Percentiles rank a stretch among this genome's conserved stretches.
Evolutionary conservation across 35 echinoderm and acorn worm genomes (phyloP).

Genomic region (Apostichopus californicus): DNA sequence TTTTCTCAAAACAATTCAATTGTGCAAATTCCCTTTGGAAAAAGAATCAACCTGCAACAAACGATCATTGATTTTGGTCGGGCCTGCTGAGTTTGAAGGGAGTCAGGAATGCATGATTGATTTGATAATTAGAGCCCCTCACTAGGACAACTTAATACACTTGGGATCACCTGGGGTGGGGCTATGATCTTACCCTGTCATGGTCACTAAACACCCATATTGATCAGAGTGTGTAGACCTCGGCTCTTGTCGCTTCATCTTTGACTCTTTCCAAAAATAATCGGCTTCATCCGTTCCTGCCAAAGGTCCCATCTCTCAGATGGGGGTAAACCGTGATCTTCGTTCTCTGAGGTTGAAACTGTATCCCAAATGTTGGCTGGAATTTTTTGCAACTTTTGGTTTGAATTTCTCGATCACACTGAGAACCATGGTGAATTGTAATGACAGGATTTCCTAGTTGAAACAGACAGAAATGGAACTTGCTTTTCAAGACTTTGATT

Average conservation of each 20-base stretch:
- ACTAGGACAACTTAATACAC: neutral
- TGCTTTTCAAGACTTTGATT: neutral
- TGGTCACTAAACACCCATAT: neutral
- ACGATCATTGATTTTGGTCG: neutral
- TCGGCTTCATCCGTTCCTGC: neutral
- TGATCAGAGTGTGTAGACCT: too few relatives aligned
- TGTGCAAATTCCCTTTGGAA: too few relatives aligned
- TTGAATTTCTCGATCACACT: neutral
- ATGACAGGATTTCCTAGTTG: neutral
- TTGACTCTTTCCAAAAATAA: neutral
- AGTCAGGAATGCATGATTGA: slow-evolving; percentile 8
- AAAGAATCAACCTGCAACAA: too few relatives aligned
- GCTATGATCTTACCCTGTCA: neutral
- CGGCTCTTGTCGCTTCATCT: neutral
- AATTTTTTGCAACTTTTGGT: neutral
- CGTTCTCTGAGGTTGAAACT: neutral
- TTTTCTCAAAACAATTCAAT: too few relatives aligned
- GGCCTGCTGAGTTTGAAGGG: neutral
- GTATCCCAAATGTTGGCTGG: neutral
- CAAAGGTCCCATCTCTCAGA: neutral
- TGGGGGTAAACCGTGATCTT: neutral
- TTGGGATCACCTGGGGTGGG: neutral
- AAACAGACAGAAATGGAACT: neutral
- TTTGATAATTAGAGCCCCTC: slow-evolving; percentile 20
- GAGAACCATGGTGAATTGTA: neutral